Base-by-base conservation (phyloP, 2,888 invertebrate genomes). In the Dusona sp. region DNA sequence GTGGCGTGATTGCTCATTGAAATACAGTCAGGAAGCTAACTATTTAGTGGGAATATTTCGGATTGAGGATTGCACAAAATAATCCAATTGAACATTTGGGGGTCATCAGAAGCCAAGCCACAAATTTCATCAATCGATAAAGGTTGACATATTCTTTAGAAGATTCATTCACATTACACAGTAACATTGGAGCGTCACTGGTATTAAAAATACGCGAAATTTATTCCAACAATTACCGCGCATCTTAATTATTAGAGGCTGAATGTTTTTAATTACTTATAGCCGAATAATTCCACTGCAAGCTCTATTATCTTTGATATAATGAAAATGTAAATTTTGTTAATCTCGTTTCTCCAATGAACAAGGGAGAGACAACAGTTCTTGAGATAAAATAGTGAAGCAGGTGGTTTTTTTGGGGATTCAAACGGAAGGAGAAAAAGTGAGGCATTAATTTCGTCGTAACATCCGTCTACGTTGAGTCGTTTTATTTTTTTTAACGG, bases 381-480 rank as follows among this genome's bases (percentile, higher is more conserved):
- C 19, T 42, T 2, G 29, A 16, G 25, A 48, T 19, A 48, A 70
- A 48, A 29, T 70, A 22, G 70, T 13, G 4, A 48, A 70, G 42
- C 19, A 64, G 45, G 48, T 29, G 4, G n/a, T 22, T 16, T 45
- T 48, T 54, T 64, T 22, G 57, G 25, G 13, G 36, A 2, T 36
- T 22, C 36, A n/a, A 67, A 51, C n/a, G 33, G 29, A 42, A 48
- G 25, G 3, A 25, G 9, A 67, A 78, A 65, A 78, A 67, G 19
- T 75, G 33, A 42, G n/a, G 64, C 67, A 67, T 36, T 67, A 67
- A 78, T 51, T 38, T 64, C 22, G 19, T 78, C 65, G 78, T 74
- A 74, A 74, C 54, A 74, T 45, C 38, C 19, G 42, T 64, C 64
- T 45, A 25, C 38, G 51, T 51, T 29, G 64, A 19, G 22, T 33